phyloP scores from a whole-genome alignment of 1,140 invertebrate genomes.

The Piezodorus guildinii region DNA sequence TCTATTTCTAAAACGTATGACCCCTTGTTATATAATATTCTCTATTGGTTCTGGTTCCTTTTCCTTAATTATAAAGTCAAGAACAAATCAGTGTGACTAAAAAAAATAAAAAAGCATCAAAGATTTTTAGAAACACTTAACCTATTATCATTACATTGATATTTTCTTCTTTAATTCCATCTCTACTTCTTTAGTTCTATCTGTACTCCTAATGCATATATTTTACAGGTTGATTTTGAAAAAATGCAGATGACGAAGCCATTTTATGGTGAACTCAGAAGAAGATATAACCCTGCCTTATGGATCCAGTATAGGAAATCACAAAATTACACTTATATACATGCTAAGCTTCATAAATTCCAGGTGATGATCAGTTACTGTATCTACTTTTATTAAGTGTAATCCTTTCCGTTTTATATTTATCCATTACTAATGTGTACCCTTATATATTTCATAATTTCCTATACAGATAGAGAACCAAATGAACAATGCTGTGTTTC shows the following conservation, averaged over 20 bases:
- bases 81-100: too few species aligned
- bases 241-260: slow-evolving; percentile 83
- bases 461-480: slow-evolving; percentile 66
- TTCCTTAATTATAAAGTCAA: too few species aligned
- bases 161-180: too few species aligned
- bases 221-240: slow-evolving; percentile 58
- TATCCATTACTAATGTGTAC: not conserved
- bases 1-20: too few species aligned
- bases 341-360: slow-evolving; percentile 53
- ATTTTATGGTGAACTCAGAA: slow-evolving; percentile 63
- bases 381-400: not conserved
- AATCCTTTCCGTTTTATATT: not conserved
- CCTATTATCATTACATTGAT: too few species aligned
- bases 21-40: too few species aligned
- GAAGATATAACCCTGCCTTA: slow-evolving; percentile 60
- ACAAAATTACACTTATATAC: slow-evolving; percentile 50
- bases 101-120: too few species aligned
- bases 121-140: too few species aligned
- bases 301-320: slow-evolving; percentile 64
- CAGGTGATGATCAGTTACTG: slow-evolving; percentile 37
- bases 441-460: not conserved
- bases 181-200: too few species aligned
- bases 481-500: slow-evolving; percentile 58
- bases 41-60: too few species aligned
- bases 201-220: not conserved